phyloP scores from a whole-genome alignment of 2,113 vertebrate genomes.

The Rhinopomastus cyanomelas region DNA sequence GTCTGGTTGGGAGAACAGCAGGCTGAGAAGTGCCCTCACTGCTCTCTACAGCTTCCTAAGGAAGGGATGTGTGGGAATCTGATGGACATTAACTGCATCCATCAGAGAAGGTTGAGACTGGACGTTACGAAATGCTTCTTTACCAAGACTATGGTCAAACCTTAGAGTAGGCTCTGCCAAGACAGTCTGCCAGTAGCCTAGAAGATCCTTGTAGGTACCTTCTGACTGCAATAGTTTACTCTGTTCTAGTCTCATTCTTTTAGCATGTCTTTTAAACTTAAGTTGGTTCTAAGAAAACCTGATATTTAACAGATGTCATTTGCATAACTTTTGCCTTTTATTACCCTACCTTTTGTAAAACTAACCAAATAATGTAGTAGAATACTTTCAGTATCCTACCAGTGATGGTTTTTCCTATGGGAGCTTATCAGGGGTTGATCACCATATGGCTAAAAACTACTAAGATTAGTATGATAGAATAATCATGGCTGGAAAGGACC shows the following conservation, averaged over 20 bases:
- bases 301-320: not conserved
- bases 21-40: not conserved
- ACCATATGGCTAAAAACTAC: not conserved
- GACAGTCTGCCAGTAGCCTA: not conserved
- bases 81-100: not conserved
- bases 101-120: not conserved
- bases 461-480: too few relatives aligned
- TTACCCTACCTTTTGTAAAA: not conserved
- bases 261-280: not conserved
- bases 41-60: not conserved
- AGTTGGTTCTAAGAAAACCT: not conserved
- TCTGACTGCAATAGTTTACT: not conserved
- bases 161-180: not conserved
- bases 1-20: not conserved
- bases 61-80: not conserved
- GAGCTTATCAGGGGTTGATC: not conserved
- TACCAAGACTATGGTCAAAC: not conserved
- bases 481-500: too few relatives aligned
- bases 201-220: accelerated
- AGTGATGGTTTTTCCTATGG: not conserved
- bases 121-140: not conserved
- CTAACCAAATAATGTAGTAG: too few relatives aligned
- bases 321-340: not conserved
- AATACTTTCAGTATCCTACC: too few relatives aligned
- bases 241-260: not conserved